phyloP scores from a whole-genome alignment of 2,797 vertebrate genomes.

The Peromyscus melanophrys region DNA sequence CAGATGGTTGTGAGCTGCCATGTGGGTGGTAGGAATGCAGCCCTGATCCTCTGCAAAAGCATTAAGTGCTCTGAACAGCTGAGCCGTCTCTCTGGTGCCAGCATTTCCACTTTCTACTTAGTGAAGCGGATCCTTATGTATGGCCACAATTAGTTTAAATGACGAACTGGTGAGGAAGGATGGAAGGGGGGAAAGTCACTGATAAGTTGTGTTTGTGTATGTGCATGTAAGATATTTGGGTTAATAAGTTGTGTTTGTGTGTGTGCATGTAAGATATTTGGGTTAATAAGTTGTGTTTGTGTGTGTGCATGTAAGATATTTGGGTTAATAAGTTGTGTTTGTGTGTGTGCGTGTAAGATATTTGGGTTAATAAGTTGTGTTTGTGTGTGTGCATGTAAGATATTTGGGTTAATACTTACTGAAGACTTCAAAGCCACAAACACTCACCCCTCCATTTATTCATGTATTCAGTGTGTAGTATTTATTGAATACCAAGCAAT shows the following conservation, averaged over 20 bases:
- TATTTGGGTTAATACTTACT: constrained; percentile 27
- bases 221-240: neutral
- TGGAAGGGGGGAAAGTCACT: neutral
- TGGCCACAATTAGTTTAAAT: constrained; percentile 31
- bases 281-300: neutral
- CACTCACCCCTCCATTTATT: neutral
- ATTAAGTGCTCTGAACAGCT: neutral
- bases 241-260: neutral
- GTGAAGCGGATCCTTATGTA: constrained; percentile 37
- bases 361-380: neutral
- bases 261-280: neutral
- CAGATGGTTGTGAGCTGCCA: neutral
- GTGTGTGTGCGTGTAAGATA: neutral
- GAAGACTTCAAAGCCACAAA: constrained; percentile 49
- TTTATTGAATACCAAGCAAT: constrained; percentile 31
- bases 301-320: neutral
- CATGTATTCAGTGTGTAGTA: neutral
- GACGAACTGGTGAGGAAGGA: neutral
- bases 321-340: constrained; percentile 12
- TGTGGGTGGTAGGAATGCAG: neutral
- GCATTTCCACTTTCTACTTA: neutral
- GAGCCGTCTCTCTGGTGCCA: neutral
- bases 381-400: neutral
- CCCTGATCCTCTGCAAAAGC: neutral
- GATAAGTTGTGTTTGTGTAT: constrained; percentile 8